Evolutionary conservation across 2,797 vertebrate species (phyloP).

Genomic region (Gobio occitaniae): DNA sequence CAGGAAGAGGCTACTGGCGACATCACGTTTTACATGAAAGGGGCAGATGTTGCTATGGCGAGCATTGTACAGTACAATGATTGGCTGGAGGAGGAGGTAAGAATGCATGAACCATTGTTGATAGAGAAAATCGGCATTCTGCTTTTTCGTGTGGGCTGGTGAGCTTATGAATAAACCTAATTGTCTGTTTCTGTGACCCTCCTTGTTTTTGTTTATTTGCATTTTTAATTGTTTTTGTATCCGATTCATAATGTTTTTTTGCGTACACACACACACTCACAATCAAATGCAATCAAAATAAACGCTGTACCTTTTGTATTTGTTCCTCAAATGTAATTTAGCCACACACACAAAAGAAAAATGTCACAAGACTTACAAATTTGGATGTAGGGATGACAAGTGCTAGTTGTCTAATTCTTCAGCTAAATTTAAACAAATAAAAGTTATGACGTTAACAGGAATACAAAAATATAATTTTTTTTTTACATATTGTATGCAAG

Average conservation of each 20-base stretch:
- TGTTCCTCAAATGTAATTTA: background rate
- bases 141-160: constrained; percentile 21
- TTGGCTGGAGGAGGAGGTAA: constrained; percentile 98
- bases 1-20: constrained; percentile 95
- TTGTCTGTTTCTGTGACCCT: constrained; percentile 24
- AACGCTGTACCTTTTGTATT: background rate
- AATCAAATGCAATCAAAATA: background rate
- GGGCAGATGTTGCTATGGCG: constrained; percentile 95
- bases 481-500: background rate
- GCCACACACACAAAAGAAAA: background rate
- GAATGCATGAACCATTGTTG: constrained; percentile 43
- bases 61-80: constrained; percentile 97
- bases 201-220: constrained; percentile 21
- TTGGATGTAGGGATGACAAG: background rate
- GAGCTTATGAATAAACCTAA: constrained; percentile 37
- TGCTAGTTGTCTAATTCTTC: background rate
- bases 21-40: constrained; percentile 98
- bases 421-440: background rate
- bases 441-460: background rate
- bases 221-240: constrained; percentile 20
- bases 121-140: constrained; percentile 19
- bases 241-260: background rate
- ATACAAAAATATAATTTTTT: background rate
- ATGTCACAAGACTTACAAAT: background rate
- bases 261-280: background rate